Evolutionary conservation across 2,797 vertebrate species (phyloP).

Genomic region (Loris lydekkerianus): DNA sequence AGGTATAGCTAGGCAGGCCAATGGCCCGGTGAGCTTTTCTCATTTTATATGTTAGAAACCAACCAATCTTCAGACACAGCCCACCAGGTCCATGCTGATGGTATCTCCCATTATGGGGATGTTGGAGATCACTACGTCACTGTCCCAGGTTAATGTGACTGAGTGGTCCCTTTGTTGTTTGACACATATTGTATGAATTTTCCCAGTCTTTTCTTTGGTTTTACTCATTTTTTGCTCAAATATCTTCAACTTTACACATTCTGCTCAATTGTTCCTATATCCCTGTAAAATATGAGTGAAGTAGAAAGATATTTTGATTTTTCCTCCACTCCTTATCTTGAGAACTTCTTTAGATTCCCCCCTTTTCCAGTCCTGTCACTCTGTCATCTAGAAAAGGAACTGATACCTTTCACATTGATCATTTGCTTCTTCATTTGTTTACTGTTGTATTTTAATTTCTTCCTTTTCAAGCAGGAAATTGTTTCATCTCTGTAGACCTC

Average conservation of each 20-base stretch:
- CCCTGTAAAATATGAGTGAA: neutral
- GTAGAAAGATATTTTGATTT: neutral
- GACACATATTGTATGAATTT: neutral
- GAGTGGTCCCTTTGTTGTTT: neutral
- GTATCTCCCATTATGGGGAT: neutral
- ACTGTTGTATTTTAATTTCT: constrained; percentile 55
- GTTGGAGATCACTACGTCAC: rapidly evolving
- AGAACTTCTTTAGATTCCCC: neutral
- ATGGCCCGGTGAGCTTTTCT: neutral
- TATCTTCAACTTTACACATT: neutral
- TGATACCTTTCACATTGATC: neutral
- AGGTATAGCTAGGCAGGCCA: neutral
- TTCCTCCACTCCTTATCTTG: neutral
- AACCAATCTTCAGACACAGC: neutral
- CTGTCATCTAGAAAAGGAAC: neutral
- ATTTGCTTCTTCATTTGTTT: constrained; percentile 44
- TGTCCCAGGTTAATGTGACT: neutral
- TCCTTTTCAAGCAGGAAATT: constrained; percentile 24
- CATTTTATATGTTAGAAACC: neutral
- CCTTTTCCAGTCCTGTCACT: neutral
- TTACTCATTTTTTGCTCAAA: neutral
- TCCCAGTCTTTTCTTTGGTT: neutral
- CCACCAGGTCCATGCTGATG: neutral
- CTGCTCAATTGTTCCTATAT: neutral
- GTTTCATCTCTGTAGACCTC: neutral